These are phyloP conservation scores for Palloptera scutellata DNA, from an alignment of 2,888 invertebrate species.

Conservation along the genomic window DNA sequence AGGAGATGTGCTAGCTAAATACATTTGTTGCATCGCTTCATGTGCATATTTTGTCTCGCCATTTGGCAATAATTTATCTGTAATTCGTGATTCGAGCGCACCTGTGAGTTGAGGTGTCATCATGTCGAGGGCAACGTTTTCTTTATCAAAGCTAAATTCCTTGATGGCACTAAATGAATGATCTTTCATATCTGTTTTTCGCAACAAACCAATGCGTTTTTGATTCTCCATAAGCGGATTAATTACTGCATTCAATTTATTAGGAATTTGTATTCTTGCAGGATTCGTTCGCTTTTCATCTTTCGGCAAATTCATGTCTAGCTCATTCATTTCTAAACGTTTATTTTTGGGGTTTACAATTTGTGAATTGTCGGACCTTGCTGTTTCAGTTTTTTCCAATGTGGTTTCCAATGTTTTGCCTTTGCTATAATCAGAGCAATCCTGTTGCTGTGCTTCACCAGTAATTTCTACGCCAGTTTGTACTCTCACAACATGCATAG, in stretches of 20 bases:
- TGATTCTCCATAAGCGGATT: slow-evolving; percentile 33
- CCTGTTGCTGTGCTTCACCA: not conserved
- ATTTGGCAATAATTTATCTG: slow-evolving; percentile 14
- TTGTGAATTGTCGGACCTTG: not conserved
- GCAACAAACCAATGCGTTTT: slow-evolving; percentile 49
- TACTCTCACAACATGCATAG: not conserved
- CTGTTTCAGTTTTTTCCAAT: not conserved
- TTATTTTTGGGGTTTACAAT: not conserved
- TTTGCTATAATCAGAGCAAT: not conserved
- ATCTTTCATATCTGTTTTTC: slow-evolving; percentile 46
- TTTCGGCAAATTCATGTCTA: not conserved
- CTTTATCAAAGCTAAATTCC: slow-evolving; percentile 46
- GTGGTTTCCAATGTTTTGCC: not conserved
- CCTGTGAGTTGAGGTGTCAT: slow-evolving; percentile 35
- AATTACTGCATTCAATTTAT: not conserved
- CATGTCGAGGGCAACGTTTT: slow-evolving; percentile 43
- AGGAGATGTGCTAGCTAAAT: not conserved
- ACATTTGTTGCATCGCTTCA: not conserved
- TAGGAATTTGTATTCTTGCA: not conserved
- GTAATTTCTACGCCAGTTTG: not conserved
- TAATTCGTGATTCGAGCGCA: slow-evolving; percentile 27
- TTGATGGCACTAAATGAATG: slow-evolving; percentile 45
- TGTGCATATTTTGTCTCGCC: not conserved
- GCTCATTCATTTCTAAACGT: not conserved
- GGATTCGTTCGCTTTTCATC: not conserved